phyloP scores from a whole-genome alignment of 1,140 invertebrate genomes.

The Ips nitidus region DNA sequence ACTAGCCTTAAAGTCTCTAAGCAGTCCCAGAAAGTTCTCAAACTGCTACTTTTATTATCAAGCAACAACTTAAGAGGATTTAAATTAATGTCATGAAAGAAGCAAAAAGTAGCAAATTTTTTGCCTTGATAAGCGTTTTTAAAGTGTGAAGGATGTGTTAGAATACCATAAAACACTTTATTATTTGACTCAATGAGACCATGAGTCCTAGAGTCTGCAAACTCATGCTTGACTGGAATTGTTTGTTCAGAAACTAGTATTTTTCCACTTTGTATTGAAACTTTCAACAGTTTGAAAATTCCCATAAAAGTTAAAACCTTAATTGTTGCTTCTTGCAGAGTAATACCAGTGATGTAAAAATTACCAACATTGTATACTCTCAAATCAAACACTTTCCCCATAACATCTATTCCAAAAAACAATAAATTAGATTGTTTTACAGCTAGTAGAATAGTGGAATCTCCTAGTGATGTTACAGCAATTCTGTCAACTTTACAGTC shows the following conservation, averaged over 20 bases:
- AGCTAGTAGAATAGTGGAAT: slow-evolving; percentile 35
- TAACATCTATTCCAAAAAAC: slow-evolving; percentile 32
- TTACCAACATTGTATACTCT: slow-evolving; percentile 31
- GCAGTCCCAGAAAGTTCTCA: slow-evolving; percentile 43
- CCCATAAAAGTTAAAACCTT: slow-evolving; percentile 39
- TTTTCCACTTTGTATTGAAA: slow-evolving; percentile 36
- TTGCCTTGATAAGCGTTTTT: slow-evolving; percentile 33
- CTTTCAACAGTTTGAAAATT: slow-evolving; percentile 39
- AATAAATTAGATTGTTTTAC: slow-evolving; percentile 39
- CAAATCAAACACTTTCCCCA: slow-evolving; percentile 36
- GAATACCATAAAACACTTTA: slow-evolving; percentile 32
- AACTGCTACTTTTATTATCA: slow-evolving; percentile 35
- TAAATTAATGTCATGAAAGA: slow-evolving; percentile 38
- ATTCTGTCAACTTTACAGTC: slow-evolving; percentile 37
- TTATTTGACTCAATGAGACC: slow-evolving; percentile 39
- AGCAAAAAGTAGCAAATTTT: slow-evolving; percentile 32
- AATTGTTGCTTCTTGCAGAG: slow-evolving; percentile 35
- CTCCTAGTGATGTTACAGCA: slow-evolving; percentile 23
- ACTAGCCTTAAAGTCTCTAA: slow-evolving; percentile 42
- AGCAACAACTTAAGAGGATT: slow-evolving; percentile 39
- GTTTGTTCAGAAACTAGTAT: slow-evolving; percentile 36
- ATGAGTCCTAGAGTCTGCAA: slow-evolving; percentile 29
- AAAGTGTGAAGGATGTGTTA: slow-evolving; percentile 35
- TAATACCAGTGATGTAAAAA: slow-evolving; percentile 40
- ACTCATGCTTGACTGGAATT: slow-evolving; percentile 37